Base-by-base conservation (phyloP, 2,888 invertebrate genomes). In the Thereva unica region DNA sequence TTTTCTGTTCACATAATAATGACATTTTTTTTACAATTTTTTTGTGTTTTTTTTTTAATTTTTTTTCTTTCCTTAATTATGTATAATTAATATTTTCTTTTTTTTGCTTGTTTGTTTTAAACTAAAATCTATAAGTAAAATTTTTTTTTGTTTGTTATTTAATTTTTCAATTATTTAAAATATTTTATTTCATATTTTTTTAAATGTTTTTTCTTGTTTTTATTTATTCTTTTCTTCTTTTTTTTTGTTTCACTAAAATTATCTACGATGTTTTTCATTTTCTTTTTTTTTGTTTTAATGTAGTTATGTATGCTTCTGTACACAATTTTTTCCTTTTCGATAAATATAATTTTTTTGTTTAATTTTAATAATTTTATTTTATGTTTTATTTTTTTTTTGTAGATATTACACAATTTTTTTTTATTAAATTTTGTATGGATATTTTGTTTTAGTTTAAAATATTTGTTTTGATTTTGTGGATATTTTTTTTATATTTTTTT, bases 11-110 rank as follows among this genome's bases (percentile, higher is more conserved):
- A 50, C 61, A 61, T 61, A 50, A 23, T 45, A 61, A 49, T 61
- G 61, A 61, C 50, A 61, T 42, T 61, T 23, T n/a, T 23, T 61
- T 61, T 61, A 50, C 61, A 50, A 61, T 61, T 61, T 61, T 61
- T 61, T 61, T 61, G 12, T 49, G 35, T 6, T 41, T 61, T 57
- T 50, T 57, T 45, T 38, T 50, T 56, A 38, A 37, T 37, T 59
- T 57, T 67, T 55, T 56, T 37, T 44, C 12, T 41, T 40, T 42
- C 53, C 10, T 54, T 53, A 54, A 47, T 9, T 45, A 35, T 35
- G 38, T 47, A 55, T 37, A 55, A 55, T 34, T 47, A 64, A 64
- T 54, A 54, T 55, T 53, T 38, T 37, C 40, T 49, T 40, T 23
- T n/a, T n/a, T n/a, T n/a, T n/a, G n/a, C n/a, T n/a, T n/a, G n/a